Evolutionary conservation across 1,140 invertebrate species (phyloP), one percentile per base, ranked within the genome.

Genomic region (Stegodyphus mimosarum): DNA sequence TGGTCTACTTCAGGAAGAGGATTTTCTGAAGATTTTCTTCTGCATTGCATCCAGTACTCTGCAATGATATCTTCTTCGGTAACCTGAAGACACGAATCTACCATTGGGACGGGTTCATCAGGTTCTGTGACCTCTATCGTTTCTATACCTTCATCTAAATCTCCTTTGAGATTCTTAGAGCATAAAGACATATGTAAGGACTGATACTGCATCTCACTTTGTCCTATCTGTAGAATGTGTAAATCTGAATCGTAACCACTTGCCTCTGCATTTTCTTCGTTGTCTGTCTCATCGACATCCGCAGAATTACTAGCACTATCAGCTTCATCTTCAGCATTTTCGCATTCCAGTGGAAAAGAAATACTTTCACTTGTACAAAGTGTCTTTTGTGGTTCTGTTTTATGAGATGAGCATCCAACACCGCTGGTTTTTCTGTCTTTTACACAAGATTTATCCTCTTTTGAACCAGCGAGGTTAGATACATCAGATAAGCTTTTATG

Each of bases 61-160:
- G 95, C 95, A 6, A 87, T 49, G 69, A 97, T 97, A 89, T 97
- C 96, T 91, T 97, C 96, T 91, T 97, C 96, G 2, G 95, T 97
- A 5, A 97, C 96, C 90, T 92, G 87, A 70, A 88, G 84, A 76
- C 83, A 88, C 17, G 80, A 87, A 69, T 88, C 86, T 18, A 79
- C 80, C 92, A 94, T 96, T 15, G 95, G 94, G 13, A 95, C 95
- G 6, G 94, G 94, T 90, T 95, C 95, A 83, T 94, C 91, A 2
- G 93, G 93, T 90, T 96, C 95, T 89, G 95, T 94, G 0, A 96
- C 93, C 90, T 96, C 95, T 77, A 95, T 94, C 86, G 95, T 95
- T 91, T 96, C 95, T 87, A 95, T 90, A 60, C 72, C 70, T 66
- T 81, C 67, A 48, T 74, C 71, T 15, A n/a, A 52, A 49, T 48